Evolutionary conservation across 2,888 invertebrate species (phyloP), one percentile per base, ranked within the genome.

Genomic region (Formica aserva): DNA sequence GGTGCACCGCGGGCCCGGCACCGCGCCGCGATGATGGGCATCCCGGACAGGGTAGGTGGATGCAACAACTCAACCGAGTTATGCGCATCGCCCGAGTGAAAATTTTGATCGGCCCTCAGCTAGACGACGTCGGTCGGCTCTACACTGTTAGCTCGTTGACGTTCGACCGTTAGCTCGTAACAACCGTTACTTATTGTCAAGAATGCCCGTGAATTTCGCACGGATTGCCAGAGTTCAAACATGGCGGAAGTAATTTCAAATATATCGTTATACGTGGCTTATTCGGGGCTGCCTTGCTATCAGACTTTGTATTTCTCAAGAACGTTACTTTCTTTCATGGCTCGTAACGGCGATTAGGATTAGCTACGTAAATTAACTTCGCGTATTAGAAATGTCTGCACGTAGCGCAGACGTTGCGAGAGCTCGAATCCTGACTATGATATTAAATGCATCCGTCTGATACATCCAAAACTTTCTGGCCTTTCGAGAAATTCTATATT

Each of bases 1-100:
- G 81, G 81, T 81, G 67, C 77, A 77, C 78, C 83, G 60, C 77
- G 78, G 60, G 76, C 67, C 48, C 77, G 62, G 66, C 48, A 77
- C 78, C 67, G 77, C 83, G 67, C 83, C 83, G 77, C 83, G 83
- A 83, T 83, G 83, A 83, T 78, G 83, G 83, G 63, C 78, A 83
- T 83, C 62, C 69, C 69, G 52, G 77, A 78, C 83, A 69, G 83
- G 83, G 78, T 83, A 83, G 78, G 83, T 83, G 83, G 83, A 83
- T 78, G 78, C 83, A 83, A 77, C 66, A 76, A 82, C 76, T 77
- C 82, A 76, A 82, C 77, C 82, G 82, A 82, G 77, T 67, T 76
- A 77, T 82, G 77, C 77, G 78, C 78, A 80, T 80, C 78, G 78
- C 78, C 78, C 78, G 78, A 80, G 78, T 80, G 78, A 80, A 80